Conservation (phyloP, 2,797 vertebrate genomes). For the Myotis daubentonii region DNA sequence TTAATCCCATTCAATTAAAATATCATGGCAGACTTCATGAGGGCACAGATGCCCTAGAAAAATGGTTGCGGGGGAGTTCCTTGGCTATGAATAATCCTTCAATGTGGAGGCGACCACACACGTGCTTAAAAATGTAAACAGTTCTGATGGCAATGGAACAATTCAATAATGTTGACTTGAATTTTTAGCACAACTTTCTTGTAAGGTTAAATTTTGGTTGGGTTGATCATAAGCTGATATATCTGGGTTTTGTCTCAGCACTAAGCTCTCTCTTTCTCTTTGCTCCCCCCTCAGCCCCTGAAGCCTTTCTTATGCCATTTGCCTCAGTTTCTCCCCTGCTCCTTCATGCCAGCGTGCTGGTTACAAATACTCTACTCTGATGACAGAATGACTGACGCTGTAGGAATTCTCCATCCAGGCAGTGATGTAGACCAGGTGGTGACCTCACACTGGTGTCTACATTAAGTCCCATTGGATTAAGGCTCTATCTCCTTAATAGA, state of each 20-base stretch:
- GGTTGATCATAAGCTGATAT: conserved; percentile 13
- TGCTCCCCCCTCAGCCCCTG: not conserved
- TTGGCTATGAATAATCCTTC: conserved; percentile 79
- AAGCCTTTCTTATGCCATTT: not conserved
- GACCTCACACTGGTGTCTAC: not conserved
- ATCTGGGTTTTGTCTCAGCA: conserved; percentile 20
- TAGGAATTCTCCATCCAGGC: not conserved
- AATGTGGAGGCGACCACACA: conserved; percentile 80
- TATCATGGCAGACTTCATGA: conserved; percentile 78
- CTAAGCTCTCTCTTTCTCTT: not conserved
- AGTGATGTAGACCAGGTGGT: too few species aligned
- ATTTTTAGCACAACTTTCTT: conserved; percentile 41
- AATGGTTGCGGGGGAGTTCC: conserved; percentile 81
- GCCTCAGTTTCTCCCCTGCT: not conserved
- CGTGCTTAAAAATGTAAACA: conserved; percentile 79
- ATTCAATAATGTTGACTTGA: conserved; percentile 68
- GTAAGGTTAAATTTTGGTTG: conserved; percentile 18
- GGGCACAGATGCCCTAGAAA: conserved; percentile 84
- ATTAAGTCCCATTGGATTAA: not conserved
- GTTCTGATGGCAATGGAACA: conserved; percentile 73
- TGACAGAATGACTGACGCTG: not conserved
- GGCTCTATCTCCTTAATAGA: not conserved
- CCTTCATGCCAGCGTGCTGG: not conserved
- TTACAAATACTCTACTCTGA: not conserved
- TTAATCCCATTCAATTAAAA: conserved; percentile 82